Evolutionary conservation across 2,113 vertebrate genomes (phyloP), one percentile per base, ranked within the genome.

Genomic region (Acrocephalus arundinaceus): DNA sequence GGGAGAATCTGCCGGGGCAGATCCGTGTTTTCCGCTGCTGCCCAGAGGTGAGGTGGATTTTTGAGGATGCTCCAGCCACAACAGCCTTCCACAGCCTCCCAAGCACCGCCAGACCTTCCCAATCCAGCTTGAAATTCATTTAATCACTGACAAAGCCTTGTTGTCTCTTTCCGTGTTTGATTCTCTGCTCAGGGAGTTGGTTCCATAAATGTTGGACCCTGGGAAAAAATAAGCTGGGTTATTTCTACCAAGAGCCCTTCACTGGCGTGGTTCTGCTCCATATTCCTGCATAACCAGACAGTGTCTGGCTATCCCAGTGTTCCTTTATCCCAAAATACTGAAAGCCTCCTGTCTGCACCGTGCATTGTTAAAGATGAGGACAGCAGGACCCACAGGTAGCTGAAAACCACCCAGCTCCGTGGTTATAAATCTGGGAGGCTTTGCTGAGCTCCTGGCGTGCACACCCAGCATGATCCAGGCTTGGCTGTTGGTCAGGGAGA

Each of bases 401-500:
- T 79, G 79, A 78, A 49, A 61, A 87, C 11, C 80, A 25, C 43
- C 55, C 51, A 10, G 63, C 49, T 17, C 58, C 6, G 3, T 1
- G 13, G 54, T 13, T 21, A 11, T 14, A 37, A 41, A 65, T 6
- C 13, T 15, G 81, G 41, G 54, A 65, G 54, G 67, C 51, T 93
- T 37, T 74, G 75, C 63, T 52, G 79, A 73, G 72, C 85, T 90
- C 37, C 81, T 33, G 90, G 48, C 2, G 10, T 0, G 18, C 68
- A 21, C 48, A 45, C 9, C n/a, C 8, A 1, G 51, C 57, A 11
- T 0, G 1, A n/a, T 51, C 70, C 57, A 16, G 52, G 74, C 57
- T 48, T 1, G 0, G 48, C 59, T 8, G 1, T 2, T 1, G 14
- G 25, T 20, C 63, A 43, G 66, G 11, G 24, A 14, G 37, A 39